phyloP scores from a whole-genome alignment of 2,797 vertebrate species.

The Triplophysa yarkandensis region DNA sequence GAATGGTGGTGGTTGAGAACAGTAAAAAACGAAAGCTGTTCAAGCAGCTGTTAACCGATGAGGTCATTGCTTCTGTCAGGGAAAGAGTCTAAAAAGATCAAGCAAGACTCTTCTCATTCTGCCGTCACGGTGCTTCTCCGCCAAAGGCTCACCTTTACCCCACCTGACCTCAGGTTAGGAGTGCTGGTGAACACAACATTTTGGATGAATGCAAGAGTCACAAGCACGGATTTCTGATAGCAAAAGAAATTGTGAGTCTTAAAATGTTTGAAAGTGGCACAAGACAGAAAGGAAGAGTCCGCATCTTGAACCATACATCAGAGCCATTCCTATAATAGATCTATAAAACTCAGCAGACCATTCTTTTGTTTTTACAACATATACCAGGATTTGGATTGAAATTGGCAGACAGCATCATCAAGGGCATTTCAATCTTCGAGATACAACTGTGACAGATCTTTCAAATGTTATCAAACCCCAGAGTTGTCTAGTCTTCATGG shows the following conservation, averaged over 20 bases:
- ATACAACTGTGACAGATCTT: background rate
- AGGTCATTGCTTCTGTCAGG: conserved; percentile 46
- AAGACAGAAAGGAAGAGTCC: background rate
- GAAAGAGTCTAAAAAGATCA: conserved; percentile 57
- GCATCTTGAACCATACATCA: background rate
- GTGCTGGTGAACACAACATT: background rate
- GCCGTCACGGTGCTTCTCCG: conserved; percentile 53
- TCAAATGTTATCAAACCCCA: background rate
- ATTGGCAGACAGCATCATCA: conserved; percentile 2
- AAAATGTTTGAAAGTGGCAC: background rate
- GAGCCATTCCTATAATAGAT: conserved; percentile 19
- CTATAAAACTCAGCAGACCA: conserved; percentile 41
- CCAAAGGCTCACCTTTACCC: conserved; percentile 17
- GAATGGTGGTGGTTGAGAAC: background rate
- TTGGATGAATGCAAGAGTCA: background rate
- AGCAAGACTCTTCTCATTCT: conserved; percentile 63
- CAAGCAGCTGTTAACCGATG: conserved; percentile 51
- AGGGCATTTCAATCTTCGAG: background rate
- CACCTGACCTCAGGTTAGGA: conserved; percentile 6
- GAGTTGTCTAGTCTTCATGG: background rate
- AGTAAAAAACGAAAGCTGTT: conserved; percentile 28
- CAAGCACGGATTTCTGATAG: background rate
- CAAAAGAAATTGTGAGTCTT: background rate
- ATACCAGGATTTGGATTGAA: conserved; percentile 8
- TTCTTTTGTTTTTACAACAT: background rate